Evolutionary conservation across 1,140 invertebrate genomes (phyloP), one percentile per base, ranked within the genome.

Genomic region (Ceratina calcarata): DNA sequence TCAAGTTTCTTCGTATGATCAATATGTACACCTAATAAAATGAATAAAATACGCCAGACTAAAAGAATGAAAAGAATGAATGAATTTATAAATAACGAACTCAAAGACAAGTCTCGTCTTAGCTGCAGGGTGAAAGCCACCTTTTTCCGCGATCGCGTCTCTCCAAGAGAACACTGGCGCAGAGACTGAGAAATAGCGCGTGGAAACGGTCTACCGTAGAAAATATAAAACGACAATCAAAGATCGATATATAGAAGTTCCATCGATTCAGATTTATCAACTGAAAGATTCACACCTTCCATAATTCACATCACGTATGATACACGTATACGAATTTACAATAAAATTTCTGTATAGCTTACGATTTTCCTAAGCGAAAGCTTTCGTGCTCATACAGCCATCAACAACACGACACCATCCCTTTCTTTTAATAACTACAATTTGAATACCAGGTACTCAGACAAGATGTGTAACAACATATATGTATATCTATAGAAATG

Each of bases 91-190:
- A 65, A 53, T 12, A 74, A 4, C 55, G 12, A 53, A 71, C 22
- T 60, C 20, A 27, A 70, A 18, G n/a, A 45, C 6, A 73, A 62
- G 49, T 27, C 22, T 45, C 37, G 67, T 65, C 71, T 71, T 69
- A 89, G 88, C 86, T 85, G 87, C 87, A 90, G 88, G 83, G 89
- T 88, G 86, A 90, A 88, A 81, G 86, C 83, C 90, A 91, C 90
- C 89, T 86, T 80, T 86, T 80, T 74, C 78, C 83, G 88, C 81
- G 77, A 86, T 90, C 77, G 81, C 74, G 83, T 88, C 85, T 86
- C 88, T 90, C 83, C 88, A 87, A 88, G 74, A 90, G 82, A 76
- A 89, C 82, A 89, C 78, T 88, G 86, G 82, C 80, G 70, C 84
- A 86, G 81, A 82, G 78, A 67, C 84, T 86, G 83, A 88, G 78